A percentile compares a stretch with the other conserved stretches of the same genome.
phyloP scores from a whole-genome alignment of 2,888 invertebrate species.

The Mechanitis messenoides region DNA sequence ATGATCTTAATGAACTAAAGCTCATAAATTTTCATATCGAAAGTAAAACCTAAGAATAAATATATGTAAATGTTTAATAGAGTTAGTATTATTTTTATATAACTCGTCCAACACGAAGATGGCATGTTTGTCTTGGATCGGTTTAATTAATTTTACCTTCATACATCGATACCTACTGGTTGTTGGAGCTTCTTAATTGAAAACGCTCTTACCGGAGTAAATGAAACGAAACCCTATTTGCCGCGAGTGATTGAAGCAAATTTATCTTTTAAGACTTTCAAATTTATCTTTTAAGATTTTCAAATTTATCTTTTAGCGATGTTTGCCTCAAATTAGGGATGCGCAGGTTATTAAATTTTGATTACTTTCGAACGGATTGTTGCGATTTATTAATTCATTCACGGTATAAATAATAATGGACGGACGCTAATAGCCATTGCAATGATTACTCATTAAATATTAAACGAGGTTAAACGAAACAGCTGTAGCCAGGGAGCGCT shows the following conservation, averaged over 20 bases:
- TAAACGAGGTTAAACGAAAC: slow-evolving; percentile 52
- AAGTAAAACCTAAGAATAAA: neutral
- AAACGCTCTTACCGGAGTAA: slow-evolving; percentile 73
- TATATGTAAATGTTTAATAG: neutral
- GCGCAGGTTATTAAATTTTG: slow-evolving; percentile 67
- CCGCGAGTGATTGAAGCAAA: slow-evolving; percentile 72
- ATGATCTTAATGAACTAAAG: no score
- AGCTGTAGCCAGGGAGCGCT: slow-evolving; percentile 29
- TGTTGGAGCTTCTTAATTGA: slow-evolving; percentile 73
- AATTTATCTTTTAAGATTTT: slow-evolving; percentile 74
- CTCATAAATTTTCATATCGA: no score
- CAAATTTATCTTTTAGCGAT: slow-evolving; percentile 64
- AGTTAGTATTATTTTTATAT: slow-evolving; percentile 20
- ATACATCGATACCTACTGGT: slow-evolving; percentile 73
- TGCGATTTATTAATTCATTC: slow-evolving; percentile 63
- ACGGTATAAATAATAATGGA: slow-evolving; percentile 54
- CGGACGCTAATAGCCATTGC: slow-evolving; percentile 57
- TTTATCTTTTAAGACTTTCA: slow-evolving; percentile 73
- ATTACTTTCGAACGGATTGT: slow-evolving; percentile 61
- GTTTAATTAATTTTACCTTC: slow-evolving; percentile 77
- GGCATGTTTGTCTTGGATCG: slow-evolving; percentile 73
- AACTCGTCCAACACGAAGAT: slow-evolving; percentile 63
- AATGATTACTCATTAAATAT: slow-evolving; percentile 63
- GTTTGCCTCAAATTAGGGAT: slow-evolving; percentile 51
- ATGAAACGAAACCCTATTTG: slow-evolving; percentile 75